Conservation (phyloP, 2,113 vertebrate genomes). For the Pedionomus torquatus region DNA sequence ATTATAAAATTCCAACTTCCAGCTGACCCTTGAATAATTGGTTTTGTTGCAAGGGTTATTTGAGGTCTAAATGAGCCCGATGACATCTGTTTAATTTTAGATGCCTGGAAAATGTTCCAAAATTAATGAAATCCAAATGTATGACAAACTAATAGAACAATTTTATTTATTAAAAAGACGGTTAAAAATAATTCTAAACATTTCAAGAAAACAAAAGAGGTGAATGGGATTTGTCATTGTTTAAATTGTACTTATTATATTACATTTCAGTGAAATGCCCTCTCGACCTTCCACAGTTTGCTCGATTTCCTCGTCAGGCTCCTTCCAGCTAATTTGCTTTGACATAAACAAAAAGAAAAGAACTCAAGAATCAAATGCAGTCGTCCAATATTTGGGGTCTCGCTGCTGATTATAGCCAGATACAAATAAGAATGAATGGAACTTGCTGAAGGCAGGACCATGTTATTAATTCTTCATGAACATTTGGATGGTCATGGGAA, state of each 20-base stretch:
- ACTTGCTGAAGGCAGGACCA: slow-evolving; percentile 54
- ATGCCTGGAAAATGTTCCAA: slow-evolving; percentile 72
- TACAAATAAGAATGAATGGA: slow-evolving; percentile 60
- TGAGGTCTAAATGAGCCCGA: slow-evolving; percentile 71
- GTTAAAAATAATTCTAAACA: slow-evolving; percentile 72
- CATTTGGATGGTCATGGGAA: slow-evolving; percentile 64
- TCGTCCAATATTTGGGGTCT: slow-evolving; percentile 51
- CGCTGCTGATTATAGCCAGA: slow-evolving; percentile 58
- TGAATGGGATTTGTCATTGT: slow-evolving; percentile 63
- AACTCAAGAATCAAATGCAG: slow-evolving; percentile 45
- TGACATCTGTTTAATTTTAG: slow-evolving; percentile 82
- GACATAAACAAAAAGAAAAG: slow-evolving; percentile 63
- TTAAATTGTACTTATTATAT: slow-evolving; percentile 70
- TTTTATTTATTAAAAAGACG: slow-evolving; percentile 71
- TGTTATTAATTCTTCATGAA: slow-evolving; percentile 68
- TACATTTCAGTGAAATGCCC: slow-evolving; percentile 63
- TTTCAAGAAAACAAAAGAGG: slow-evolving; percentile 68
- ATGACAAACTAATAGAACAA: slow-evolving; percentile 70
- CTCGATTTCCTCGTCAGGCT: slow-evolving; percentile 63
- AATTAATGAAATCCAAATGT: slow-evolving; percentile 79
- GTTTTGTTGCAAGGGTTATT: slow-evolving; percentile 75
- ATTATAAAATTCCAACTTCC: slow-evolving; percentile 71
- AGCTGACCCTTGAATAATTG: slow-evolving; percentile 76
- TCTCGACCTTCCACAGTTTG: slow-evolving; percentile 59
- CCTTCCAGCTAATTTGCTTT: slow-evolving; percentile 66